These are phyloP conservation scores for Cygnus olor DNA, from an alignment of 2,797 vertebrate species.

Conservation along the genomic window DNA sequence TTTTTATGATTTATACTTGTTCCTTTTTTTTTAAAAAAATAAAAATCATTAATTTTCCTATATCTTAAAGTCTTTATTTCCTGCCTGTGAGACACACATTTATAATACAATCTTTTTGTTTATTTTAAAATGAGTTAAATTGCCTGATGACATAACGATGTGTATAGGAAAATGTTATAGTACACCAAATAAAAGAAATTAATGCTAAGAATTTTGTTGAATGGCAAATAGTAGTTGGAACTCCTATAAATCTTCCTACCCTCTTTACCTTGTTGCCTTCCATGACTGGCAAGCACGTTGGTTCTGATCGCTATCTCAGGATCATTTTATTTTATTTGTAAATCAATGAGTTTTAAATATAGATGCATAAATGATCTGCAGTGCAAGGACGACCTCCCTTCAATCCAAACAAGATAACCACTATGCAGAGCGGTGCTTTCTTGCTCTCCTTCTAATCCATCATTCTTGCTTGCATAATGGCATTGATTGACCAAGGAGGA, in stretches of 20 bases:
- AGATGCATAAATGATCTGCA: background rate
- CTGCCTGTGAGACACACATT: background rate
- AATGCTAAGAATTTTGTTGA: background rate
- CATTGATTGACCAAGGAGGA: background rate
- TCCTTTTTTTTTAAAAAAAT: background rate
- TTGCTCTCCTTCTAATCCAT: background rate
- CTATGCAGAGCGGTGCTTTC: too few species aligned
- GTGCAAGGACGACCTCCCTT: background rate
- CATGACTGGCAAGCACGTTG: background rate
- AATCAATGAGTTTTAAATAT: background rate
- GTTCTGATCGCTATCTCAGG: background rate
- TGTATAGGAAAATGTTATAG: background rate
- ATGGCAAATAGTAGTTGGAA: background rate
- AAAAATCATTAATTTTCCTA: background rate
- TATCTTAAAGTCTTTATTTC: background rate
- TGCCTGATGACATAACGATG: background rate
- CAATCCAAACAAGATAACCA: too few species aligned
- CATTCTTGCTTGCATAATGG: background rate
- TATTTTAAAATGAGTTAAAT: background rate
- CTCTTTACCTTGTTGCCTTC: background rate
- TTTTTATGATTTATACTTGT: background rate
- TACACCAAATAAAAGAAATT: background rate
- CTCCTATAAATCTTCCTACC: background rate
- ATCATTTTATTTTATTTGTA: background rate
- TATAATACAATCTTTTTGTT: background rate